Base-by-base conservation (phyloP, 2,888 invertebrate species). In the Helobdella robusta region DNA sequence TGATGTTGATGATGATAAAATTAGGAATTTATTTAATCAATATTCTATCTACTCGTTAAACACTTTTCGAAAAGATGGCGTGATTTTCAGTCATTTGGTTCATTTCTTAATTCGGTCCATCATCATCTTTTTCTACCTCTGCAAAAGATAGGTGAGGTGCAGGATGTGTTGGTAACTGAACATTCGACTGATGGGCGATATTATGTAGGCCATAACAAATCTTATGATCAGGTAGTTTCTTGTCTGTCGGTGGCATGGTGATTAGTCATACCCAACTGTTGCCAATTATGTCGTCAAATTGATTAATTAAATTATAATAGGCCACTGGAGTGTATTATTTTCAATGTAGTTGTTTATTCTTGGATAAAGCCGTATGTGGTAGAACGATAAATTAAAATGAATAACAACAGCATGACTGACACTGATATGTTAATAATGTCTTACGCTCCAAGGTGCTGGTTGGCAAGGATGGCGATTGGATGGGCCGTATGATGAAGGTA, bases 191-290 rank as follows among this genome's bases (percentile, higher is more conserved):
- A 97, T 77, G 87, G 87, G 71, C 84, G 87, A 66, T 87, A 90
- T 79, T 92, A 85, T 76, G 97, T 97, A 8, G 94, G 87, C 0
- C 97, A 98, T 81, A 97, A 95, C 80, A 89, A 93, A 77, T 88
- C 81, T 75, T 97, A 98, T 76, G 93, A 95, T 76, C 97, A 92
- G 82, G 84, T 84, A 30, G 20, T 18, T 32, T 32, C 32, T 15
- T 2, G 11, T 34, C 6, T 20, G 6, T 59, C n/a, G n/a, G 18
- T n/a, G n/a, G 2, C 4, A 32, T 6, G n/a, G 18, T 59, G n/a
- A n/a, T n/a, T n/a, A n/a, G n/a, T n/a, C n/a, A n/a, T n/a, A n/a
- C n/a, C n/a, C n/a, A n/a, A n/a, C n/a, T n/a, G n/a, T n/a, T n/a
- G n/a, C n/a, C n/a, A n/a, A n/a, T n/a, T n/a, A n/a, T n/a, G n/a